These are phyloP conservation scores for Phoxinus phoxinus DNA, from an alignment of 2,113 vertebrate genomes.

Conservation along the genomic window DNA sequence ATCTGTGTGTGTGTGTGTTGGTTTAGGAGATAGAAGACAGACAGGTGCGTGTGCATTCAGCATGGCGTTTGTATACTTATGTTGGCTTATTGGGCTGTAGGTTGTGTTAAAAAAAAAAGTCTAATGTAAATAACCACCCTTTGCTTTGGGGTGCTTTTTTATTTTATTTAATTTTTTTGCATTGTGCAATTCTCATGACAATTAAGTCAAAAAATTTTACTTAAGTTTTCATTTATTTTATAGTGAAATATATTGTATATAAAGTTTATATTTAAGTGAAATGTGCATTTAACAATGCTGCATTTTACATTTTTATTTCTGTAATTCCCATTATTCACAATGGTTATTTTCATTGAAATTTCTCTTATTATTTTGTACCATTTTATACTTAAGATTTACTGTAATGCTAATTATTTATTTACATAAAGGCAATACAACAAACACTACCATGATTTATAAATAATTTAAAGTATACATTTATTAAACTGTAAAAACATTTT, in stretches of 20 bases:
- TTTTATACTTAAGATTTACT: neutral
- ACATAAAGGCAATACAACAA: neutral
- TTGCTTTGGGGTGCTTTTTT: neutral
- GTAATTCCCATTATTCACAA: neutral
- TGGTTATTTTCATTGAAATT: neutral
- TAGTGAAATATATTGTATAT: neutral
- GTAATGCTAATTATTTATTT: neutral
- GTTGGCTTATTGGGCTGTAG: neutral
- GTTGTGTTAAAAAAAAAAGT: neutral
- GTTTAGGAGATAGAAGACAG: neutral
- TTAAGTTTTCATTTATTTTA: neutral
- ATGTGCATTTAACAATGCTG: neutral
- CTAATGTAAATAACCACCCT: neutral
- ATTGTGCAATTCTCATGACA: neutral
- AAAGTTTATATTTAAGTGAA: neutral
- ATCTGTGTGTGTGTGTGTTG: neutral
- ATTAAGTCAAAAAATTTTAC: neutral
- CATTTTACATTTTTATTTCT: neutral
- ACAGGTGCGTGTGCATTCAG: slow-evolving; percentile 6
- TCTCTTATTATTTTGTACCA: neutral
- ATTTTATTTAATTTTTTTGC: neutral
- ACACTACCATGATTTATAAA: neutral
- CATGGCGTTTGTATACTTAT: neutral
- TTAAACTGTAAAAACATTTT: neutral
- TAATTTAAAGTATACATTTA: neutral